A percentile compares a stretch with the other conserved stretches of the same genome.
Evolutionary conservation across 2,888 invertebrate species (phyloP).

Genomic region (Listrodromus nycthemerus): DNA sequence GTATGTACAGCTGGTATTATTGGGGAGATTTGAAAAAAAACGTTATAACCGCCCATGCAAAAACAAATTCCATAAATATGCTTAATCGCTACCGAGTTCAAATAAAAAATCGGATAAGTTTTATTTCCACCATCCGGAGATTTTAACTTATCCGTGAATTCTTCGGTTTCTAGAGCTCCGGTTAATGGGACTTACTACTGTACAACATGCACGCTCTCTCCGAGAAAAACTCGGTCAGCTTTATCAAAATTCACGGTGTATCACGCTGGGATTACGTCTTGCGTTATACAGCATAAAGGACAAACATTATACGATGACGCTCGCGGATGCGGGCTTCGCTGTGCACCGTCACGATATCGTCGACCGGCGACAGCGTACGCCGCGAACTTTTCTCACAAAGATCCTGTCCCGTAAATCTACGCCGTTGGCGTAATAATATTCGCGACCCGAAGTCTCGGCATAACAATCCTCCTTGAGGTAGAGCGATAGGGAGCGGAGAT

Average conservation of each 20-base stretch:
- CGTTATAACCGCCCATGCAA: no score
- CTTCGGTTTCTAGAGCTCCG: neutral
- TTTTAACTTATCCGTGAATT: neutral
- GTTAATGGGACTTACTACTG: neutral
- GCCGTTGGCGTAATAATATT: conserved; percentile 54
- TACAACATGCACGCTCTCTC: neutral
- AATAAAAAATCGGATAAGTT: neutral
- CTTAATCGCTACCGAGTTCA: no score
- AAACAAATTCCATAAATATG: neutral
- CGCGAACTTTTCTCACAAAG: conserved; percentile 24
- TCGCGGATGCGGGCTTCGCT: conserved; percentile 43
- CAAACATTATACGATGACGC: conserved; percentile 42
- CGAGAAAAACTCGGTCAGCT: conserved; percentile 15
- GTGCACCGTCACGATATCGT: conserved; percentile 56
- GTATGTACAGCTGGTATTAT: no score
- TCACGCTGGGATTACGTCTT: conserved; percentile 3
- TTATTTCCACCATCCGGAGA: neutral
- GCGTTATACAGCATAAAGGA: neutral
- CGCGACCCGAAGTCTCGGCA: conserved; percentile 49
- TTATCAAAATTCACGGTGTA: conserved; percentile 42
- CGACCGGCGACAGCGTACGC: conserved; percentile 40
- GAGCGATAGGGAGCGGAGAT: conserved; percentile 4
- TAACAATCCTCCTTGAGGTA: conserved; percentile 45
- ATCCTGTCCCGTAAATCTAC: conserved; percentile 33
- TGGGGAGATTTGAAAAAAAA: no score